Evolutionary conservation across 2,797 vertebrate genomes (phyloP).

Genomic region (Lacerta viridis): DNA sequence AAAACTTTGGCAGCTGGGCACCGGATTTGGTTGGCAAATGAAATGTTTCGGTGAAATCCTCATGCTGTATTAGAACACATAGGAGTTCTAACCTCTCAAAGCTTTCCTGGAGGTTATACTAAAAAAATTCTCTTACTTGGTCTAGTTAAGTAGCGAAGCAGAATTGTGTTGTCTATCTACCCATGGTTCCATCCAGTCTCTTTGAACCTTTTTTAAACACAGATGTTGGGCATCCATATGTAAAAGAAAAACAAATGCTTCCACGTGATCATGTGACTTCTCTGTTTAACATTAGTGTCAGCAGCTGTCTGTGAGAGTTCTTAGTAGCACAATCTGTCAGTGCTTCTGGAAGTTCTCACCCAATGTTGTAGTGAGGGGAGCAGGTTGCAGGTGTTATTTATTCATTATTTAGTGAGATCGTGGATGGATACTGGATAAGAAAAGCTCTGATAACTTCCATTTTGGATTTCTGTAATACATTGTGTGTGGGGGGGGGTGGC

Average conservation of each 20-base stretch:
- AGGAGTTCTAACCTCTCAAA: not conserved
- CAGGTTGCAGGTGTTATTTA: not conserved
- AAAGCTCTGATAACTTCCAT: not conserved
- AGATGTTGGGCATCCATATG: not conserved
- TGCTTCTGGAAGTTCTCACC: not conserved
- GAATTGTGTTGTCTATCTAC: not conserved
- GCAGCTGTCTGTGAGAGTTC: not conserved
- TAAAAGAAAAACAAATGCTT: not conserved
- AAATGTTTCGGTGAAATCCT: conserved; percentile 2
- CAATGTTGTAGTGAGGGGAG: not conserved
- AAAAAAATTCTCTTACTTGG: not conserved
- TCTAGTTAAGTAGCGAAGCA: not conserved
- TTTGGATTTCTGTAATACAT: not conserved
- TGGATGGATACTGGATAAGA: not conserved
- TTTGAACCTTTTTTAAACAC: not conserved
- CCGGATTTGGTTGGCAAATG: not conserved
- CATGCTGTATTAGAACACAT: not conserved
- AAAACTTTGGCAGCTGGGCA: conserved; percentile 1
- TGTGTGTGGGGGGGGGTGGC: not conserved
- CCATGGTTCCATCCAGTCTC: not conserved
- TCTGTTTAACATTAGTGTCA: not conserved
- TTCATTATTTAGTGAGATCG: not conserved
- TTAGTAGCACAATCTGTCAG: not conserved
- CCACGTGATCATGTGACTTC: not conserved
- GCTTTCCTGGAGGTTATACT: not conserved